Percentiles rank a stretch among this genome's conserved stretches.
phyloP scores from a whole-genome alignment of 2,797 vertebrate genomes.

The Sebastes cheni region DNA sequence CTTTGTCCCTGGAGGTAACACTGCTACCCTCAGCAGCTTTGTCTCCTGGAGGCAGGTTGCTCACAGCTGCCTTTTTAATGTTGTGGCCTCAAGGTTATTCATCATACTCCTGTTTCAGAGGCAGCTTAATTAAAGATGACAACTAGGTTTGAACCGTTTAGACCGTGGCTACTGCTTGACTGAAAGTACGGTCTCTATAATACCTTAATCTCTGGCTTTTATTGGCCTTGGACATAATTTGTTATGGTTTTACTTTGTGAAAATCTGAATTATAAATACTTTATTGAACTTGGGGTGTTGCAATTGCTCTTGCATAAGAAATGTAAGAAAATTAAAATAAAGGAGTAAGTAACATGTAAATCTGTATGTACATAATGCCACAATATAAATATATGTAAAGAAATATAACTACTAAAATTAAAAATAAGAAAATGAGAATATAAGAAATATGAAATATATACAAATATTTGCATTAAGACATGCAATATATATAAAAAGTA shows the following conservation, averaged over 20 bases:
- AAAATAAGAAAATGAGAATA: too few species aligned
- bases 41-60: constrained; percentile 15
- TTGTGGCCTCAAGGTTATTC: constrained; percentile 30
- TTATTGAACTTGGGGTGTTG: too few species aligned
- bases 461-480: too few species aligned
- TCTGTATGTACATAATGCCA: too few species aligned
- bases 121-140: constrained; percentile 40
- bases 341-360: too few species aligned
- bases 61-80: constrained; percentile 23
- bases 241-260: background rate
- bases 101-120: constrained; percentile 25
- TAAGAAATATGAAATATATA: too few species aligned
- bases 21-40: constrained; percentile 16
- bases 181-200: background rate
- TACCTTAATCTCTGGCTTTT: background rate
- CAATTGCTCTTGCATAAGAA: too few species aligned
- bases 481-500: too few species aligned
- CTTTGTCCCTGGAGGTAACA: constrained; percentile 15
- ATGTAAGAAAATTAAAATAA: too few species aligned
- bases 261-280: background rate
- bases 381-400: too few species aligned
- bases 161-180: background rate
- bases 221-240: background rate
- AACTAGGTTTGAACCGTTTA: constrained; percentile 19
- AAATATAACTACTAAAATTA: too few species aligned